These are phyloP conservation scores for Leptothorax acervorum DNA, from an alignment of 2,888 invertebrate genomes.

Conservation along the genomic window DNA sequence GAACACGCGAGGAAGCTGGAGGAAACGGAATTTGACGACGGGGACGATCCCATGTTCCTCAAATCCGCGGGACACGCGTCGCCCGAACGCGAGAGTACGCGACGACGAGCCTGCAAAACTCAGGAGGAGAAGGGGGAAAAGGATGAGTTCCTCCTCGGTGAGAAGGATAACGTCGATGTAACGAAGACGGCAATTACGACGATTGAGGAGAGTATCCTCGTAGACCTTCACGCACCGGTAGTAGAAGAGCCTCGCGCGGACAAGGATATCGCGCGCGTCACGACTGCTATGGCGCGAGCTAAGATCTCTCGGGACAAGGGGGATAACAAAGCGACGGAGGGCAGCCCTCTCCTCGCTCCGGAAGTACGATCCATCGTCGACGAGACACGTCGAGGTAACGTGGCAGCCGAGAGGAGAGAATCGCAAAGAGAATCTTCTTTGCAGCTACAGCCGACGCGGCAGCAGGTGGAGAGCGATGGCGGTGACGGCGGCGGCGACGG, in stretches of 20 bases:
- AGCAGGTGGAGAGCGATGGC: slow-evolving; percentile 19
- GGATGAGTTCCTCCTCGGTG: background rate
- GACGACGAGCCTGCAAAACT: slow-evolving; percentile 6
- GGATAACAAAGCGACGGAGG: background rate
- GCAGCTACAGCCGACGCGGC: slow-evolving; percentile 15
- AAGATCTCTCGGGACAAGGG: slow-evolving; percentile 7
- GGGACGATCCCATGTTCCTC: background rate
- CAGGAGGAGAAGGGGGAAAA: slow-evolving; percentile 3
- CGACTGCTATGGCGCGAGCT: background rate
- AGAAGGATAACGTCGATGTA: slow-evolving; percentile 7
- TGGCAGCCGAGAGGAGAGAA: slow-evolving; percentile 48
- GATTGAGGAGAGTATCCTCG: slow-evolving; percentile 15
- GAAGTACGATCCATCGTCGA: slow-evolving; percentile 45
- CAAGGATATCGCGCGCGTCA: background rate
- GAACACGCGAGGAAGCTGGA: slow-evolving; percentile 7
- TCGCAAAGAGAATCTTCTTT: slow-evolving; percentile 51
- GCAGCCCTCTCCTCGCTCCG: slow-evolving; percentile 5
- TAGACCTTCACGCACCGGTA: slow-evolving; percentile 32
- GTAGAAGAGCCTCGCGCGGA: slow-evolving; percentile 26
- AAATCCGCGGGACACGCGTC: background rate
- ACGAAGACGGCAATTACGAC: slow-evolving; percentile 16
- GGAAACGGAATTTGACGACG: background rate
- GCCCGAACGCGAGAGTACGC: background rate
- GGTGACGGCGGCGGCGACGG: background rate
- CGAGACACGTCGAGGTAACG: slow-evolving; percentile 50